Evolutionary conservation across 2,797 vertebrate species (phyloP).

Genomic region (Macropus fuliginosus): DNA sequence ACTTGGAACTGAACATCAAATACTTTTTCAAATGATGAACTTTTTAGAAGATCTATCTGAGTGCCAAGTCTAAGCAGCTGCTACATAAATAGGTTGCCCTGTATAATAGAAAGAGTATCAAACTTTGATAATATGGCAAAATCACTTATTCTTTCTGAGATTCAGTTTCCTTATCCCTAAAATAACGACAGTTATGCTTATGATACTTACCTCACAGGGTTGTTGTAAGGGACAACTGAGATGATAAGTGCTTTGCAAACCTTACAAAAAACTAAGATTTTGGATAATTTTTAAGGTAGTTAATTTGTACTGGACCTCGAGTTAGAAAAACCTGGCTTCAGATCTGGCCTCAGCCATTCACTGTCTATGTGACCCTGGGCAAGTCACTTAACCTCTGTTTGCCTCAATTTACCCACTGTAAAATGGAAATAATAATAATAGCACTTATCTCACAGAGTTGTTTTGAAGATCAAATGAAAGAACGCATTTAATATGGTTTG

Average conservation of each 20-base stretch:
- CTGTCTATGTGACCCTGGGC: background rate
- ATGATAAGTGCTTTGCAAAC: background rate
- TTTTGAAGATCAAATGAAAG: background rate
- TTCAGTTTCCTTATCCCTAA: background rate
- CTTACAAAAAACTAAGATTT: background rate
- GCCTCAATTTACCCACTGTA: background rate
- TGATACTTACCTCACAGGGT: background rate
- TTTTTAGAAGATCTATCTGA: background rate
- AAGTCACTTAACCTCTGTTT: slow-evolving; percentile 10
- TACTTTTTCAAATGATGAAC: background rate
- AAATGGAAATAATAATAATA: slow-evolving; percentile 12
- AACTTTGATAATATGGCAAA: background rate
- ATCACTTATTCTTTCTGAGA: background rate
- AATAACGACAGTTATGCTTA: background rate
- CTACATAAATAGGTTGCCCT: background rate
- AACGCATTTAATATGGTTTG: background rate
- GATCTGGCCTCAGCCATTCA: background rate
- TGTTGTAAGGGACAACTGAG: background rate
- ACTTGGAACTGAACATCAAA: background rate
- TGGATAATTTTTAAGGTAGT: background rate
- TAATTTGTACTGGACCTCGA: background rate
- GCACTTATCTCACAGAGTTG: background rate
- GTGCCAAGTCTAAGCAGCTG: background rate
- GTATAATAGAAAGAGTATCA: background rate
- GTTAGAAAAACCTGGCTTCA: background rate